phyloP scores from a whole-genome alignment of 2,113 vertebrate species.

The Eidolon helvum region DNA sequence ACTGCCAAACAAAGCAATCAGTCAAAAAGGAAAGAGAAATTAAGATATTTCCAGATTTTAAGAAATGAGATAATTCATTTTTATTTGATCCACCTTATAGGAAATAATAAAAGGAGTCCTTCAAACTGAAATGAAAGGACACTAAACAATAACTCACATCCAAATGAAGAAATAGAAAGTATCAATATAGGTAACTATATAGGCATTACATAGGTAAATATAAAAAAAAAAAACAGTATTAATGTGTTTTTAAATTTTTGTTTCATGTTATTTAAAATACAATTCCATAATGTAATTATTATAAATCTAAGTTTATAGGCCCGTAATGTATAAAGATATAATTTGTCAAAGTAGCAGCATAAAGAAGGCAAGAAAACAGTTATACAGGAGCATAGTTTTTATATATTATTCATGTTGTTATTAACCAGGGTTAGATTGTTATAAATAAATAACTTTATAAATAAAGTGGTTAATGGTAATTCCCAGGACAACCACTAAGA shows the following conservation, averaged over 20 bases:
- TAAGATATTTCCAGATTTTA: neutral
- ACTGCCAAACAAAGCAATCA: neutral
- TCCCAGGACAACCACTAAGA: neutral
- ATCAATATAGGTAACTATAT: neutral
- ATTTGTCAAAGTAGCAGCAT: neutral
- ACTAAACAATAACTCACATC: neutral
- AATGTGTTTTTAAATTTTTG: neutral
- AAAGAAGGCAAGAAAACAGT: neutral
- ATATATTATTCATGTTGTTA: neutral
- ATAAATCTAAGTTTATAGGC: neutral
- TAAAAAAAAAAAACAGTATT: neutral
- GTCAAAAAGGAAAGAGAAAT: neutral
- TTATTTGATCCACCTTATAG: neutral
- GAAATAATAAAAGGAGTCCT: neutral
- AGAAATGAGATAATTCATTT: neutral
- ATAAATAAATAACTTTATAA: neutral
- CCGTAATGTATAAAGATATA: neutral
- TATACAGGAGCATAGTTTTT: neutral
- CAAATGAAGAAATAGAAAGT: neutral
- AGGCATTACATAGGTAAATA: neutral
- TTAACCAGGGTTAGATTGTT: neutral
- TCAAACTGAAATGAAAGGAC: neutral
- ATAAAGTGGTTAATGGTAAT: neutral
- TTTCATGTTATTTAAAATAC: neutral
- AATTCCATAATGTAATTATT: neutral